Base-by-base conservation (phyloP, 30 jellyfish, hydroid and myxozoan genomes). In the Cassiopea andromeda region DNA sequence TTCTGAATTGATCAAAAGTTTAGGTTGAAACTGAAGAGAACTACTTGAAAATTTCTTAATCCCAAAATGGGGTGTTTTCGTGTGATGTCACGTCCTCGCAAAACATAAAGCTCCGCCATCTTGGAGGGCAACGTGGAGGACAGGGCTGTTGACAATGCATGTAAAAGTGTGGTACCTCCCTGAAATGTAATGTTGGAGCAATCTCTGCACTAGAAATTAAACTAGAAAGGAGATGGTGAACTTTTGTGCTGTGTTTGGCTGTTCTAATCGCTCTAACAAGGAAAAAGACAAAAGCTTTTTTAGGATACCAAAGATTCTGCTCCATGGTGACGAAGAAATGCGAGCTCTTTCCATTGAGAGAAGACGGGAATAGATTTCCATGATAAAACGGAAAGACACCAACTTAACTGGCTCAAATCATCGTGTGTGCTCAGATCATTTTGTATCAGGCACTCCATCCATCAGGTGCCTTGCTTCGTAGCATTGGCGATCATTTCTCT, bases 371-470 rank as follows among this genome's bases (percentile, higher is more conserved):
- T 79, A 44, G 88, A 60, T 79, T 27, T 19, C 44, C 18, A 54
- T 46, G 88, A 79, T 79, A 49, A 79, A 59, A 17, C 49, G 77
- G 73, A 79, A 79, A 60, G 88, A 79, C 57, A 15, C 88, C 16
- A 77, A 79, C 38, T 60, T 79, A 49, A 19, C 88, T 15, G 88
- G 50, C 77, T 79, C 88, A 49, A 59, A 59, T 27, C 73, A 79
- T 79, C 77, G 88, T 48, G 73, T 79, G 19, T 79, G 88, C 88
- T 79, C 88, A 60, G 77, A 60, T 60, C 88, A 79, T 5, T 79
- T 79, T 61, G 49, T 79, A 17, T 79, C 88, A 79, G 88, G 88
- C 57, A 79, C 44, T 6, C 38, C 38, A 27, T 27, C 38, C 38
- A 27, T 27, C 38, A 27, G 38, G 38, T 27, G 38, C 38, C 38